Percentiles rank a stretch among this genome's conserved stretches.
Evolutionary conservation across 1,140 invertebrate species (phyloP).

Genomic region (Asbolus verrucosus): DNA sequence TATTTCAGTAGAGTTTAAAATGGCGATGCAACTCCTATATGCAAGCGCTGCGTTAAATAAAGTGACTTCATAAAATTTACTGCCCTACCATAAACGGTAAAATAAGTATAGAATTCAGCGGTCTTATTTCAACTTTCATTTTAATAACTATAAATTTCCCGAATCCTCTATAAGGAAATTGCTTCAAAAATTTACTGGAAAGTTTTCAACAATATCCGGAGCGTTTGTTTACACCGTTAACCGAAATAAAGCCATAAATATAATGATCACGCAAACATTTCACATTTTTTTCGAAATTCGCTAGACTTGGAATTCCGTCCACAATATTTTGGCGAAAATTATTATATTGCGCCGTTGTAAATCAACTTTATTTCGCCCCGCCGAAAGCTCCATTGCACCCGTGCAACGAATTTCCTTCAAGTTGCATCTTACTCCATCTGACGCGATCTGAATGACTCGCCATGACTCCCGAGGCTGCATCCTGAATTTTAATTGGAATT

Average conservation of each 20-base stretch:
- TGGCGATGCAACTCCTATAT: background rate
- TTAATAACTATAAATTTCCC: conserved; percentile 43
- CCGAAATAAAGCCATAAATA: background rate
- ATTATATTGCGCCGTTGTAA: no score
- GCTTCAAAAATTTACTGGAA: conserved; percentile 42
- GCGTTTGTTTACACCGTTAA: conserved; percentile 30
- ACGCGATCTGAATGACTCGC: conserved; percentile 3
- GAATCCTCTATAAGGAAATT: conserved; percentile 43
- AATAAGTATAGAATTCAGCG: background rate
- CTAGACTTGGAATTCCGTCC: no score
- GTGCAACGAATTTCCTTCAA: conserved; percentile 16
- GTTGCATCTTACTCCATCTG: no score
- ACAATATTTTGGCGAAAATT: no score
- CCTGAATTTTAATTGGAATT: conserved; percentile 27
- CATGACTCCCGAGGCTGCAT: background rate
- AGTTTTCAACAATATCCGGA: conserved; percentile 16
- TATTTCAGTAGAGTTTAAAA: conserved; percentile 7
- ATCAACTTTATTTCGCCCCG: background rate
- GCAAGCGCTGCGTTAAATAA: conserved; percentile 22
- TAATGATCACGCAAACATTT: background rate
- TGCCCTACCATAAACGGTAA: background rate
- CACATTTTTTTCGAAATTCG: no score
- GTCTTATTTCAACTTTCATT: conserved; percentile 27
- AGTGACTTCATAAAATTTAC: conserved; percentile 26
- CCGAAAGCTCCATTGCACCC: background rate